Base-by-base conservation (phyloP, 2,888 invertebrate species). In the Osmoderma eremita region DNA sequence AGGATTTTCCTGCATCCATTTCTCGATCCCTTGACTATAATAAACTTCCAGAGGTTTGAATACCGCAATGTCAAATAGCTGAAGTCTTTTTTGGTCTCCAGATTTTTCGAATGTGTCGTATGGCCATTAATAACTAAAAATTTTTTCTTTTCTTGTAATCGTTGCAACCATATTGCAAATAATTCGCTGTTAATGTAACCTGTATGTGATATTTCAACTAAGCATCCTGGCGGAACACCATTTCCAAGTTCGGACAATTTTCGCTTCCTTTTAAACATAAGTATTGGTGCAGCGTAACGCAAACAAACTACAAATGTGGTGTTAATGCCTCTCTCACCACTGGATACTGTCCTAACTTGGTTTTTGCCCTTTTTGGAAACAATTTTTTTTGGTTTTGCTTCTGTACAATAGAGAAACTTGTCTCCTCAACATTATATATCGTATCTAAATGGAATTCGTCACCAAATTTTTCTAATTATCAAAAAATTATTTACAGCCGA, bases 11-110 rank as follows among this genome's bases (percentile, higher is more conserved):
- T 17, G 15, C 51, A 51, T 51, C 51, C 20, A 51, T n/a, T 22
- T 51, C 20, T 51, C 51, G 20, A 51, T 20, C 10, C 18, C 51
- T 22, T 51, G 18, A 45, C 18, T 45, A 18, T 45, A 45, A 48
- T 74, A 73, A 4, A 74, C 74, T 3, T 72, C 75, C 63, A 76
- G 75, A 8, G 67, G 71, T 6, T 75, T 73, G 13, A 75, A 65
- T 10, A 45, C 10, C 15, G 12, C 5, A 5, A 24, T 5, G 5
- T 5, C 24, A n/a, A 24, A 4, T 5, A 5, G 3, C 24, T 24
- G 3, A 24, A 8, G 73, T 70, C 42, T 49, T 61, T 22, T 3
- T 75, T n/a, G 15, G 73, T 72, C 15, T 71, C 72, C 12, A 73
- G 56, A 56, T 73, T 75, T 50, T 70, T 74, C 4, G 68, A 65